phyloP scores from a whole-genome alignment of 37 sponge, comb jelly and placozoan species.

The Geodia barretti region DNA sequence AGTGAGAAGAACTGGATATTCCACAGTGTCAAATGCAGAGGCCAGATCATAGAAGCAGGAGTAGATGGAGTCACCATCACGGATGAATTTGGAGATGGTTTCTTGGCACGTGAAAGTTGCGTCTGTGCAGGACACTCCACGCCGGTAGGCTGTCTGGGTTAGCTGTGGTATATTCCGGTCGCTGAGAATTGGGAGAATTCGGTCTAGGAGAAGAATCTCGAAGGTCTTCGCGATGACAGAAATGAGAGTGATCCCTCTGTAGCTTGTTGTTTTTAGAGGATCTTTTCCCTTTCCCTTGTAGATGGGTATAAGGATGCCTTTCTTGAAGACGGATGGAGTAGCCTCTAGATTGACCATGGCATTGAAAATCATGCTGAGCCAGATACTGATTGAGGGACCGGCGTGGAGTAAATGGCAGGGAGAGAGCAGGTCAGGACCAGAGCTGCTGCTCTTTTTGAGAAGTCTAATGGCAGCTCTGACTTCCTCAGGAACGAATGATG shows the following conservation, averaged over 20 bases:
- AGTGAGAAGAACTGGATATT: not conserved
- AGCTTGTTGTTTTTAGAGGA: slow-evolving; percentile 5
- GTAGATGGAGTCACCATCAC: slow-evolving; percentile 2
- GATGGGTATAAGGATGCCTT: slow-evolving; percentile 8
- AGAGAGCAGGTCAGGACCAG: slow-evolving; percentile 7
- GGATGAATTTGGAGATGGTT: not conserved
- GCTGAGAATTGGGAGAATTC: slow-evolving; percentile 18
- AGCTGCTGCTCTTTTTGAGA: too few species aligned
- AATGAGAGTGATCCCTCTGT: slow-evolving; percentile 27
- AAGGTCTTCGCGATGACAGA: slow-evolving; percentile 22
- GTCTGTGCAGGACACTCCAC: slow-evolving; percentile 11
- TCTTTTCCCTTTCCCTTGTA: slow-evolving; percentile 32
- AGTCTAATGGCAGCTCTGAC: too few species aligned
- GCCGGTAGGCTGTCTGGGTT: slow-evolving; percentile 30
- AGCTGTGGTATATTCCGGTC: not conserved
- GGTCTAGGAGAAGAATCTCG: slow-evolving; percentile 12
- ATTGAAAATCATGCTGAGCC: slow-evolving; percentile 14
- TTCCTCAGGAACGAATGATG: too few species aligned
- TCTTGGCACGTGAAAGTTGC: slow-evolving; percentile 4
- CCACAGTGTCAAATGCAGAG: slow-evolving; percentile 7
- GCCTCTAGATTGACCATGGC: slow-evolving; percentile 1
- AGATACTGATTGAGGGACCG: not conserved
- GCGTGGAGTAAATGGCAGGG: not conserved
- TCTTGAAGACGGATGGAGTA: slow-evolving; percentile 13
- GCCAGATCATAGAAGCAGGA: slow-evolving; percentile 19